Evolutionary conservation across 2,888 invertebrate species (phyloP), one percentile per base, ranked within the genome.

Genomic region (Aspidiotus rigidus): DNA sequence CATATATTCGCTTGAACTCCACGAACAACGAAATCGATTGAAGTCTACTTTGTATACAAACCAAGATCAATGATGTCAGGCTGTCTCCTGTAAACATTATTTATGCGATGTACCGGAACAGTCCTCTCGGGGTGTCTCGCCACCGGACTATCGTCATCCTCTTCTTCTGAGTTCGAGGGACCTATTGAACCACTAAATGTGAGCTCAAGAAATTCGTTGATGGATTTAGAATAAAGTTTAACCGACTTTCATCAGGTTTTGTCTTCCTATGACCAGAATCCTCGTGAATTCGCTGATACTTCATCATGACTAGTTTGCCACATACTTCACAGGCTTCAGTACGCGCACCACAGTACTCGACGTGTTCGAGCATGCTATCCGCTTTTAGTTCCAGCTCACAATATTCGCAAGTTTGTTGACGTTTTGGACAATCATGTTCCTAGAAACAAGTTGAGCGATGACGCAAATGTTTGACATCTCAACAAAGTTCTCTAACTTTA

Each of bases 261-360:
- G 85, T 74, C 76, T 85, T 85, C 15, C 84, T 84, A 75, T 88
- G 88, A 76, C 85, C 85, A 70, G 84, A 83, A 74, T 85, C 85
- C 70, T 82, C 75, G 73, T 86, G 86, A 72, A 84, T 77, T 75
- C 83, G 82, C 44, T 83, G 81, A 77, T 87, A 85, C 76, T 85
- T 85, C 75, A 84, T 81, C 86, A 87, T 86, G 71, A 88, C 84
- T 75, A 84, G 83, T 78, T 86, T 85, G 41, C 81, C 81, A 77
- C 88, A 88, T 54, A 83, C 84, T 2, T 80, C 76, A 77, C 88
- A 88, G 73, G 82, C 83, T 75, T 88, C 84, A 0, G 88, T 88
- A 72, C 88, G 81, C 62, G 84, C 82, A 0, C 88, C 88, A 79
- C 88, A 88, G 78, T 86, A 87, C 69, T 82, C 82, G 76, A 84